Evolutionary conservation across 2,797 vertebrate genomes (phyloP), one percentile per base, ranked within the genome.

Genomic region (Novumbra hubbsi): DNA sequence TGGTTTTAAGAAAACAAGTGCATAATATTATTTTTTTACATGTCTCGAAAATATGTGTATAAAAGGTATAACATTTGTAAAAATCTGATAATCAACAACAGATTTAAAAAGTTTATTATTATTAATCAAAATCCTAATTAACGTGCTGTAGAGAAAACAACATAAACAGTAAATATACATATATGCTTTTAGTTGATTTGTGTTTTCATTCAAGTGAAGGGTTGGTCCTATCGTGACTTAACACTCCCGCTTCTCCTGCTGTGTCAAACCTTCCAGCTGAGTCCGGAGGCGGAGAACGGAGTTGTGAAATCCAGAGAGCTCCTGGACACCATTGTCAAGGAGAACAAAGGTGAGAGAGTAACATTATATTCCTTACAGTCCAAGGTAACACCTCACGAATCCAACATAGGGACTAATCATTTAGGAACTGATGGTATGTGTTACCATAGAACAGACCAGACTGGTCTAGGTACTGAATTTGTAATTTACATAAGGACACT

Each of bases 291-390:
- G 65, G 95, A 97, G 84, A 84, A 17, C 69, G 96, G 93, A 77
- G 96, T 99, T 64, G 94, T 91, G 75, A 82, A 94, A 81, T 92
- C 97, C 57, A 93, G 96, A 85, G 94, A 96, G 78, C 96, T 98
- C 84, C 94, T 99, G 90, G 96, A 98, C 87, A 96, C 92, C 15
- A 98, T 99, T 8, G 92, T 98, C 73, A 95, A 95, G 86, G 96
- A 98, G 83, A 95, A 96, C 84, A 98, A 91, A 21, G 95, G 97
- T 98, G 68, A 89, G 71, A 32, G 4, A 48, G 52, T 27, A 0
- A 49, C 21, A 30, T 71, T 38, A 60, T 2, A 66, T 17, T 34
- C 27, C 27, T 34, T 55, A 55, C 16, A 52, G 12, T 52, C 50
- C 17, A 6, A 52, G 50, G 19, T 52, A 19, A 19, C 12, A n/a